Evolutionary conservation across 2,113 vertebrate species (phyloP).

Genomic region (Paradoxurus hermaphroditus): DNA sequence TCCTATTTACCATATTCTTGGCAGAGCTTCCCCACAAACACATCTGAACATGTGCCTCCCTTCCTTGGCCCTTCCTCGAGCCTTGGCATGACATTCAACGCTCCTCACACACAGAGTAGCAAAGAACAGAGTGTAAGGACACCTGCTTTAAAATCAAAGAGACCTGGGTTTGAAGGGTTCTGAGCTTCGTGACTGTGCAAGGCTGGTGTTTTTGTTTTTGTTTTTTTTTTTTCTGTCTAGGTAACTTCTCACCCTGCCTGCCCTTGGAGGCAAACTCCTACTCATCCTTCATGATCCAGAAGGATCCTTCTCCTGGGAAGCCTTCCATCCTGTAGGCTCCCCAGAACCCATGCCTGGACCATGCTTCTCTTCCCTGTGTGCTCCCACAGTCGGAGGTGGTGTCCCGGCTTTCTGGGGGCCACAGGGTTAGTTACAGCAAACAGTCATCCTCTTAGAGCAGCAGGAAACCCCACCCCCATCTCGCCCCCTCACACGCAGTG

Average conservation of each 20-base stretch:
- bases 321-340: background rate
- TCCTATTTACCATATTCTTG: background rate
- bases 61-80: background rate
- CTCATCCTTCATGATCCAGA: background rate
- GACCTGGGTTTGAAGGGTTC: background rate
- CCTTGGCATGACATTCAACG: background rate
- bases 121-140: background rate
- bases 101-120: rapidly evolving
- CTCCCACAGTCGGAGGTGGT: background rate
- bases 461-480: background rate
- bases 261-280: background rate
- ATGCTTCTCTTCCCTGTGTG: too few relatives aligned
- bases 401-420: background rate
- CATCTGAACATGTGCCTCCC: too few relatives aligned
- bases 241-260: background rate
- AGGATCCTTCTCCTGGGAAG: background rate
- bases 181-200: background rate
- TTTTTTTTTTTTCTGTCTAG: background rate
- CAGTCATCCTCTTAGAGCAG: rapidly evolving
- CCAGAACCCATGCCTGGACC: rapidly evolving
- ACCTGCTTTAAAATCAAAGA: background rate
- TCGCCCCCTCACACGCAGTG: rapidly evolving
- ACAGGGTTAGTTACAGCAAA: too few relatives aligned
- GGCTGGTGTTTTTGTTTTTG: too few relatives aligned
- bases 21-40: background rate